These are phyloP conservation scores for Calameuta filiformis DNA, from an alignment of 2,888 invertebrate species.

Conservation along the genomic window DNA sequence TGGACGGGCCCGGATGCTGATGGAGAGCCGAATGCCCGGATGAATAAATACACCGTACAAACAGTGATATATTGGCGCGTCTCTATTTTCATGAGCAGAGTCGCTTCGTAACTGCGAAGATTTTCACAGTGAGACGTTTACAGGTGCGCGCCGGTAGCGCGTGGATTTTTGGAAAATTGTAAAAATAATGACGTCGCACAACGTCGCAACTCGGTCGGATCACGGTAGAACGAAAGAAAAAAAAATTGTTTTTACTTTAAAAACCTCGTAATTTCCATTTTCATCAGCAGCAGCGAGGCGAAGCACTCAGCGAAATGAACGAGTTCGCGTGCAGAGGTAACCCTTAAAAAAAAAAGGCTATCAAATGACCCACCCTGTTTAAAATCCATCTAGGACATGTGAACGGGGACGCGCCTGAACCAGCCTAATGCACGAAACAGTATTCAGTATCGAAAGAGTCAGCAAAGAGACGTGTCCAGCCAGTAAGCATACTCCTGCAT, in stretches of 20 bases:
- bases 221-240: not conserved
- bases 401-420: not conserved
- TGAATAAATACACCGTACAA: slow-evolving; percentile 28
- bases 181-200: too few relatives aligned
- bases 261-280: not conserved
- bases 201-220: not conserved
- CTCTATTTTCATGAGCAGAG: not conserved
- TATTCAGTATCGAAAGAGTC: not conserved
- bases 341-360: not conserved
- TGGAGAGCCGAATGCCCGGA: slow-evolving; percentile 1
- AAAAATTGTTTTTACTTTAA: not conserved
- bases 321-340: not conserved
- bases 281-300: not conserved
- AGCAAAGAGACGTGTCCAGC: not conserved
- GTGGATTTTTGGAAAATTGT: too few relatives aligned
- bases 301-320: not conserved
- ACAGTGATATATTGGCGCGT: slow-evolving; percentile 36
- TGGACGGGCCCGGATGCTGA: not conserved
- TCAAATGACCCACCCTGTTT: not conserved
- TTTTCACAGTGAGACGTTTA: not conserved
- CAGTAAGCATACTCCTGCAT: not conserved
- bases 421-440: not conserved
- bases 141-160: not conserved
- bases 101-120: not conserved
- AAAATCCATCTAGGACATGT: not conserved